Evolutionary conservation across 2,113 vertebrate species (phyloP).

Genomic region (Seriola quinqueradiata): DNA sequence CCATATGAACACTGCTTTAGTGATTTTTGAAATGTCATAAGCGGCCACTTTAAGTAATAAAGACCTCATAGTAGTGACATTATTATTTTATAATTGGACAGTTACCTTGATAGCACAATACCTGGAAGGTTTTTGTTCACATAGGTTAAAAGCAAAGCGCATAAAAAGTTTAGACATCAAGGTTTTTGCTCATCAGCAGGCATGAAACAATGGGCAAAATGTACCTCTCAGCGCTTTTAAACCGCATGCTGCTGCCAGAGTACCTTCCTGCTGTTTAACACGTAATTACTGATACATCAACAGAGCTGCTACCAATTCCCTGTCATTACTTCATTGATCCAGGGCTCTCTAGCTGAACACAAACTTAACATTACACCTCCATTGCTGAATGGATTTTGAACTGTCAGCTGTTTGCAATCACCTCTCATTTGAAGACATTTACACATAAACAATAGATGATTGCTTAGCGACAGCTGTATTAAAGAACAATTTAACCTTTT

Average conservation of each 20-base stretch:
- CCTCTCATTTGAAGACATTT: neutral
- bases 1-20: neutral
- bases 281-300: constrained; percentile 11
- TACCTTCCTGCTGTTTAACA: neutral
- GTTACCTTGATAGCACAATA: neutral
- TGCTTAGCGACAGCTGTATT: neutral
- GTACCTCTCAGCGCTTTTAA: neutral
- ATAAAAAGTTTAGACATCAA: neutral
- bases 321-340: constrained; percentile 37
- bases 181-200: neutral
- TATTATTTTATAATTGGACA: neutral
- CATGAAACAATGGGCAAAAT: neutral
- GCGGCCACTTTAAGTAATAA: neutral
- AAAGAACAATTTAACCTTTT: constrained; percentile 2
- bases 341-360: neutral
- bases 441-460: constrained; percentile 13
- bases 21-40: neutral
- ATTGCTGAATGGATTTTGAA: constrained; percentile 9
- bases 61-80: neutral
- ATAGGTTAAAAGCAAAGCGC: neutral
- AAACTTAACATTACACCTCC: constrained; percentile 20
- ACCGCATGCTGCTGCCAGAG: neutral
- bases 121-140: neutral
- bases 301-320: constrained; percentile 8
- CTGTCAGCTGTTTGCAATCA: neutral